Base-by-base conservation (phyloP, 2,888 invertebrate genomes). In the Venustoraphidia nigricollis region DNA sequence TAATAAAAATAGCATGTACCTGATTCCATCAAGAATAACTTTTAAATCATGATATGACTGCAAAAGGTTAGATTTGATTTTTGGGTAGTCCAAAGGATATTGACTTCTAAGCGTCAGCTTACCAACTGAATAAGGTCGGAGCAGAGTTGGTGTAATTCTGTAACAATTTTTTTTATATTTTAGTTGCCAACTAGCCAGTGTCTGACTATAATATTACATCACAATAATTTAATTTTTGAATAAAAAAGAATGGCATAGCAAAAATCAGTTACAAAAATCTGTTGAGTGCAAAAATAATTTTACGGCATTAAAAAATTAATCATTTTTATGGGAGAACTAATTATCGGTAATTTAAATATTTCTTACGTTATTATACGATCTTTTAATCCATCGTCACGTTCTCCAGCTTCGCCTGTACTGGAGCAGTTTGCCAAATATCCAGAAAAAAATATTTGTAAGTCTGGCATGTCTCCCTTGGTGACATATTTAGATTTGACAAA, bases 401-500 rank as follows among this genome's bases (percentile, higher is more conserved):
- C 27, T 27, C 27, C 27, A 27, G 6, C 27, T 6, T 27, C 27
- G 27, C 27, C 27, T 27, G 27, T 27, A 13, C 13, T 38, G 3
- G 52, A 50, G 45, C 52, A 52, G 14, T 50, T 52, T 3, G 52
- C 52, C 35, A 50, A 45, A 46, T 48, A 52, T 42, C 52, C 52
- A 43, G 50, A 45, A 47, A 50, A 50, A 45, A 52, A 52, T 3
- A 52, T 47, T 49, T 52, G 52, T 10, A 50, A 47, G 50, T 52
- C 50, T 10, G 52, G 50, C 45, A 43, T 43, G 11, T 47, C 47
- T 10, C 10, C 37, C 8, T 14, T 42, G 9, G 44, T 42, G 10
- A 46, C 46, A 46, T 36, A 37, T 42, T 49, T 48, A 13, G 52
- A 48, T 34, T 41, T 34, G 3, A 50, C 11, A 37, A 50, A 52